Conservation (phyloP, 1,140 invertebrate species). For the Hetaerina americana region DNA sequence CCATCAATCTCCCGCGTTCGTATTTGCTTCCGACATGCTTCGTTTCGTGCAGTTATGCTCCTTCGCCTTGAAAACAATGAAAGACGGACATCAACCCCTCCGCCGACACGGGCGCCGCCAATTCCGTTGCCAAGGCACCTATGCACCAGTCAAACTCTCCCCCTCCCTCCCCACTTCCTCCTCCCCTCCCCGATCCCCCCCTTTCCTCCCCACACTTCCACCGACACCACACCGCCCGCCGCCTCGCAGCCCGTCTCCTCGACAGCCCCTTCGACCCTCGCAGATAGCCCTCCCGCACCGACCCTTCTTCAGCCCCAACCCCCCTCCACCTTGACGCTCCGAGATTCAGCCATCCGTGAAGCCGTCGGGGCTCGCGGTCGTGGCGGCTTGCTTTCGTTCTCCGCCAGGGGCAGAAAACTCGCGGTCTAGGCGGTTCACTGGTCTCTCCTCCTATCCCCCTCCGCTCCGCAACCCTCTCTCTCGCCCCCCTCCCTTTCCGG, state of each 20-base stretch:
- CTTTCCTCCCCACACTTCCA: too few relatives aligned
- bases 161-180: too few relatives aligned
- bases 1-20: too few relatives aligned
- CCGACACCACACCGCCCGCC: too few relatives aligned
- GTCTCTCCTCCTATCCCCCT: not conserved
- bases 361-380: not conserved
- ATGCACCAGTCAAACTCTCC: too few relatives aligned
- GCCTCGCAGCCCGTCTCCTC: too few relatives aligned
- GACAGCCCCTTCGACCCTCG: too few relatives aligned
- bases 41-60: not conserved
- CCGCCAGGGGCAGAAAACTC: not conserved
- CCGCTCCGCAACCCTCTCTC: too few relatives aligned
- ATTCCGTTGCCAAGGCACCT: not conserved
- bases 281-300: too few relatives aligned
- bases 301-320: not conserved
- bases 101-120: not conserved
- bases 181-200: too few relatives aligned
- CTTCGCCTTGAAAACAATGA: not conserved
- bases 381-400: not conserved
- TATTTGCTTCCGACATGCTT: too few relatives aligned
- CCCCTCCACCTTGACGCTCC: not conserved
- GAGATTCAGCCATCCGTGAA: not conserved
- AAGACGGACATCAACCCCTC: not conserved
- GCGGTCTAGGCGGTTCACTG: not conserved
- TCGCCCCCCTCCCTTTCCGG: too few relatives aligned